Conservation (phyloP, 2,797 vertebrate genomes). For the Arctocebus calabarensis region DNA sequence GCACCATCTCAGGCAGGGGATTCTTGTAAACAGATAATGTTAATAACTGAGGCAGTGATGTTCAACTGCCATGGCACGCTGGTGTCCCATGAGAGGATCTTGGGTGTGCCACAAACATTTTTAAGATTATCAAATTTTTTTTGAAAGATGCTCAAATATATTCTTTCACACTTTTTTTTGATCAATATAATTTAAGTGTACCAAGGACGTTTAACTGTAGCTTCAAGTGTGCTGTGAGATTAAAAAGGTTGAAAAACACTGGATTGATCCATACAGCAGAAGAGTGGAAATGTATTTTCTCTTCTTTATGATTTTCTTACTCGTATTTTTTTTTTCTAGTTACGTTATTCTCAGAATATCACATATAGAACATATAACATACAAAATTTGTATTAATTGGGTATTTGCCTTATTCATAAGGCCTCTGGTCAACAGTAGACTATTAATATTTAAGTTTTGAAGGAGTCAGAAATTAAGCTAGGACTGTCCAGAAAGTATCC, state of each 20-base stretch:
- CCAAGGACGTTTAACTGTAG: too few relatives aligned
- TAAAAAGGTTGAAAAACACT: too few relatives aligned
- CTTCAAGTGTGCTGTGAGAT: too few relatives aligned
- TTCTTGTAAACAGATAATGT: neutral
- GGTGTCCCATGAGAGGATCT: too few relatives aligned
- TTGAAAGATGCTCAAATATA: too few relatives aligned
- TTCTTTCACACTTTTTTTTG: too few relatives aligned
- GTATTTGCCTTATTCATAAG: neutral
- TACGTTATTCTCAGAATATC: neutral
- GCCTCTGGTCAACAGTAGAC: neutral
- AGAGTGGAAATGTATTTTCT: neutral
- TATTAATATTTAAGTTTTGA: neutral
- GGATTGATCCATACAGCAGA: neutral
- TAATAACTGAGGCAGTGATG: too few relatives aligned
- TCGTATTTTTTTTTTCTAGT: neutral
- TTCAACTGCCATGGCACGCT: too few relatives aligned
- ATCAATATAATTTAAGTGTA: too few relatives aligned
- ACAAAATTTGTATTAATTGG: neutral
- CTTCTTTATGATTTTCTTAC: neutral
- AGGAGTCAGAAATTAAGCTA: neutral
- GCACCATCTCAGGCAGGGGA: neutral
- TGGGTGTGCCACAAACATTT: too few relatives aligned
- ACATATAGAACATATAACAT: neutral
- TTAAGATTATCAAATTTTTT: too few relatives aligned
- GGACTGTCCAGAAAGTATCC: too few relatives aligned